phyloP scores from a whole-genome alignment of 2,888 invertebrate species.

The Aleiodes testaceus region DNA sequence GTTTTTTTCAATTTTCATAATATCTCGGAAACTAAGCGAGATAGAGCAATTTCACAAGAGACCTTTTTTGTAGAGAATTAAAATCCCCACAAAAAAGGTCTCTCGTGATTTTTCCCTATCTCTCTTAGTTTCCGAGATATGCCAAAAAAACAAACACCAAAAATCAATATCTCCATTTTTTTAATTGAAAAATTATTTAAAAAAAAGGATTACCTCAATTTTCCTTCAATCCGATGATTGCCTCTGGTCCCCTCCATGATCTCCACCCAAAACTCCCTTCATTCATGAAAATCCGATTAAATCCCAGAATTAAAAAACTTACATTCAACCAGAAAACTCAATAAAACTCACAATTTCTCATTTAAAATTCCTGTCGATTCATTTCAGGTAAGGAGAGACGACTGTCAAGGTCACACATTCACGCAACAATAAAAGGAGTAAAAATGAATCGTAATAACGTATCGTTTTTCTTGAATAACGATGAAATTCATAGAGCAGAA shows the following conservation, averaged over 20 bases:
- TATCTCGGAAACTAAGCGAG: no score
- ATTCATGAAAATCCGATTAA: no score
- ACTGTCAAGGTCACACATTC: constrained; percentile 29
- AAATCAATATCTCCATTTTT: not conserved
- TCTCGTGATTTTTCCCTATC: no score
- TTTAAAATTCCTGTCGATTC: not conserved
- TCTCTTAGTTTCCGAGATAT: no score
- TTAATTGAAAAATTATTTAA: not conserved
- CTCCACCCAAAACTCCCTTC: not conserved
- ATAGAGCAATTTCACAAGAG: no score
- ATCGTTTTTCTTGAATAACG: no score
- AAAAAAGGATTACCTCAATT: constrained; percentile 30
- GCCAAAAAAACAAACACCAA: not conserved
- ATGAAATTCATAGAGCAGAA: not conserved
- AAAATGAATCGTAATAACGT: no score
- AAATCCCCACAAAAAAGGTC: no score
- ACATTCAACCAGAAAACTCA: no score
- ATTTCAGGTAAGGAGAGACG: not conserved
- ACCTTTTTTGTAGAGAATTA: no score
- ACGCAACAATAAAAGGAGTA: not conserved
- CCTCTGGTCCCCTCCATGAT: constrained; percentile 31
- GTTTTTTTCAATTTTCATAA: no score
- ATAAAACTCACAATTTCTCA: not conserved
- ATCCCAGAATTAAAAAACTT: no score
- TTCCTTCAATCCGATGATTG: constrained; percentile 7